phyloP scores from a whole-genome alignment of 2,888 invertebrate genomes.

The Noctua pronuba region DNA sequence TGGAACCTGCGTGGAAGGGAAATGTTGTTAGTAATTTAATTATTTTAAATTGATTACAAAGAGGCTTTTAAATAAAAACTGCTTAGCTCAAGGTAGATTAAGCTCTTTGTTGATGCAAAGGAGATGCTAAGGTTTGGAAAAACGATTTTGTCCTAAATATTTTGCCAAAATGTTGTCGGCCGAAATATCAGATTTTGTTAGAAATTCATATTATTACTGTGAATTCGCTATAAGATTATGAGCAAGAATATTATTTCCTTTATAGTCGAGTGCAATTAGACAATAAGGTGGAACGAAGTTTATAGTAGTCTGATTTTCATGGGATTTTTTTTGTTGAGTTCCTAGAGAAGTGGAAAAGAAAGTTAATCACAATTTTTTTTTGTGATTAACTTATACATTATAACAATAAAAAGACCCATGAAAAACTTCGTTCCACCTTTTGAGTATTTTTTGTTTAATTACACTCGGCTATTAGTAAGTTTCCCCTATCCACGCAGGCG shows the following conservation, averaged over 20 bases:
- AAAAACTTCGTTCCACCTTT: too few species aligned
- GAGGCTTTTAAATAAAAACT: background rate
- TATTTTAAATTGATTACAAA: background rate
- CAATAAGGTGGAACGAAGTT: too few species aligned
- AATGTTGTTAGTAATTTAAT: background rate
- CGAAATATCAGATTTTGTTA: background rate
- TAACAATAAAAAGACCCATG: too few species aligned
- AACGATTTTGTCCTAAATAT: background rate
- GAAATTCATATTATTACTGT: background rate
- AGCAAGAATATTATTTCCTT: background rate
- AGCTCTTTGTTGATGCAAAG: background rate
- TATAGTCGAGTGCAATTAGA: too few species aligned
- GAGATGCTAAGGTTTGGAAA: too few species aligned
- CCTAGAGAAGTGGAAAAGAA: too few species aligned
- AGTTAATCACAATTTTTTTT: too few species aligned
- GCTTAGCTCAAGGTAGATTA: background rate
- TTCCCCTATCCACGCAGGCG: conserved; percentile 28
- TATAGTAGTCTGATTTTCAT: too few species aligned
- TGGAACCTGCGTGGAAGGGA: conserved; percentile 34
- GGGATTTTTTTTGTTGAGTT: too few species aligned
- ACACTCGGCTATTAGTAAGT: background rate
- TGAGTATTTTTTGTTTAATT: too few species aligned
- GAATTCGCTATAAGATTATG: background rate
- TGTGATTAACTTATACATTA: too few species aligned
- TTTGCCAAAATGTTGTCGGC: background rate